Evolutionary conservation across 1,140 invertebrate species (phyloP), one percentile per base, ranked within the genome.

Genomic region (Holcopasites calliopsidis): DNA sequence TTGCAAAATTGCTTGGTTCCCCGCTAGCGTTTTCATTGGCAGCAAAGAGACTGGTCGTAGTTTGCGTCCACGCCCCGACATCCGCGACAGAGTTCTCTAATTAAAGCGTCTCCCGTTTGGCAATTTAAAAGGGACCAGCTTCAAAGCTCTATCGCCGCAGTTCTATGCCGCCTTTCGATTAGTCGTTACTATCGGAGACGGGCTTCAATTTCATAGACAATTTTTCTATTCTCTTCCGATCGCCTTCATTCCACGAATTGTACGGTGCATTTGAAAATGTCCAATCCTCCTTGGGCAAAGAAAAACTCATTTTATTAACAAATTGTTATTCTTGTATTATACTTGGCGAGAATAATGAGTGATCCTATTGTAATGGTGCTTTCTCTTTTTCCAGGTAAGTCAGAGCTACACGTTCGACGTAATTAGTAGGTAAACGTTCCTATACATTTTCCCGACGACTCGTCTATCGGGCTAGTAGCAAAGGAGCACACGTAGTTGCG

Each of bases 351-450:
- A 16, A 47, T 18, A 11, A n/a, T n/a, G 44, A 40, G 6, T 40
- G n/a, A 16, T 47, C 44, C 0, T 47, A 18, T 47, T 47, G n/a
- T 47, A 47, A 47, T 47, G 6, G 13, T 47, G n/a, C n/a, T 5
- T 2, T 44, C 28, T 33, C 44, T 55, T 40, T 33, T 69, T 68
- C 8, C 69, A 78, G 79, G 76, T 74, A 68, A 78, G 78, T 4
- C 28, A n/a, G 10, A n/a, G 11, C 16, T 18, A 8, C 69, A 66
- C 68, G 68, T 79, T 71, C 52, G 50, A 49, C 62, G 58, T 76
- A 79, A 81, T 81, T 81, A 81, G 77, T 55, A 76, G 70, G 71
- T 79, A 79, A 81, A 81, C 65, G 57, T 79, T 69, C 65, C 77
- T 66, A 75, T 76, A 81, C 79, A 81, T 81, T 79, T 58, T 16